Evolutionary conservation across 2,113 vertebrate species (phyloP).

Genomic region (Nothoprocta pentlandii): DNA sequence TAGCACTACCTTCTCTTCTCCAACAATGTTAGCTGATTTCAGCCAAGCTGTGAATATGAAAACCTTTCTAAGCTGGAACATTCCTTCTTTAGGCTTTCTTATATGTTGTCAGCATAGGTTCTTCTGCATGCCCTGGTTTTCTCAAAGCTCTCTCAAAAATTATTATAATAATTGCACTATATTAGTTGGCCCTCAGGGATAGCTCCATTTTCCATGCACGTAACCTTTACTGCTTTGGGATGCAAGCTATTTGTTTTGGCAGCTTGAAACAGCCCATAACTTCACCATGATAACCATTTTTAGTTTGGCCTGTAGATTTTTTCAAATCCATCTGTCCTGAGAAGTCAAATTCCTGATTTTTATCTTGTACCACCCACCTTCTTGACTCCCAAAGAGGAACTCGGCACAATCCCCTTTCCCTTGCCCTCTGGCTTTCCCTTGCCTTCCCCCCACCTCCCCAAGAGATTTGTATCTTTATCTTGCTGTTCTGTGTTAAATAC

Average conservation of each 20-base stretch:
- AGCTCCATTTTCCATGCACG: slow-evolving; percentile 59
- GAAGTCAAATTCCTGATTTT: slow-evolving; percentile 63
- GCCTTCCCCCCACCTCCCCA: not conserved
- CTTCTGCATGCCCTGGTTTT: not conserved
- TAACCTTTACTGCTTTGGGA: slow-evolving; percentile 72
- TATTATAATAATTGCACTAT: slow-evolving; percentile 53
- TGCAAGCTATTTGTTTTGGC: slow-evolving; percentile 69
- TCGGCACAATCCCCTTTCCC: not conserved
- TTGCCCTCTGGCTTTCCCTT: not conserved
- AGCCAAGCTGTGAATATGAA: not conserved
- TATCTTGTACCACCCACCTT: slow-evolving; percentile 46
- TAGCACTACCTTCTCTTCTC: not conserved
- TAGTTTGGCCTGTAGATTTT: slow-evolving; percentile 44
- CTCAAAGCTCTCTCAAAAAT: slow-evolving; percentile 40
- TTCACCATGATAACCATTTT: slow-evolving; percentile 67
- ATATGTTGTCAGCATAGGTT: slow-evolving; percentile 4
- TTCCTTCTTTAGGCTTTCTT: not conserved
- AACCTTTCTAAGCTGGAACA: not conserved
- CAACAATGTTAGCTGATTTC: not conserved
- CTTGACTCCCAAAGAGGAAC: not conserved
- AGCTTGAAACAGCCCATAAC: slow-evolving; percentile 45
- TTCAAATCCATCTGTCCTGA: slow-evolving; percentile 39
- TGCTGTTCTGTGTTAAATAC: not conserved
- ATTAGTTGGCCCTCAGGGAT: slow-evolving; percentile 63
- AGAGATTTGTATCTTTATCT: not conserved